Evolutionary conservation across 2,113 vertebrate species (phyloP), one percentile per base, ranked within the genome.

Genomic region (Nyctereutes procyonoides): DNA sequence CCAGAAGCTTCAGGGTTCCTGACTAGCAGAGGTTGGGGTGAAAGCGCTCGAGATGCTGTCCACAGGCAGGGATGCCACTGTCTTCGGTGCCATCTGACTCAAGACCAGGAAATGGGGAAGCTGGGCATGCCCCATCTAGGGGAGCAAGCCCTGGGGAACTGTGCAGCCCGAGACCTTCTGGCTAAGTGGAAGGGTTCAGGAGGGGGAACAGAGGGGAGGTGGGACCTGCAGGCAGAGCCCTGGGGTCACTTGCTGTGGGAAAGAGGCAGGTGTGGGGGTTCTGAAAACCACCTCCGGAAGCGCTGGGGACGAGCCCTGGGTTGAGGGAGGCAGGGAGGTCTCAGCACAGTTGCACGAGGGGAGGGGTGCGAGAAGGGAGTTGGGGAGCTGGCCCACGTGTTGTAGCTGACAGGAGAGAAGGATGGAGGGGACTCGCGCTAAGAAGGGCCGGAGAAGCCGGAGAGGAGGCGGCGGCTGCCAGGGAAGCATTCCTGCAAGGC

Each of bases 401-500:
- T 43, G 55, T 43, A 9, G 85, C 76, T 35, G 3, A 32, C 67
- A 35, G 5, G 24, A 58, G 53, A 15, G 35, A 22, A 30, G 58
- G 28, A 15, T 3, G 2, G 60, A 3, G 8, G 16, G 43, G n/a
- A 30, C 74, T 55, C 0, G 0, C 11, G 85, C 71, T 38, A 24
- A 82, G 53, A 30, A 24, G 51, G 63, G 9, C 8, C 5, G 0
- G n/a, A 76, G 51, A 35, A 0, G 16, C 62, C 13, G 1, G n/a
- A 5, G 43, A 16, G 14, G 74, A 62, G 69, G 26, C 19, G n/a
- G 11, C 0, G 48, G 32, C 38, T 1, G 7, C 24, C 5, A 24
- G 81, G 11, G 55, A 13, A 17, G 9, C 26, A 0, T 2, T 0
- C 20, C 3, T 38, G 48, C 0, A 19, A 2, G 32, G 0, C n/a